phyloP scores from a whole-genome alignment of 2,888 invertebrate species.

The Teleiodes luculella region DNA sequence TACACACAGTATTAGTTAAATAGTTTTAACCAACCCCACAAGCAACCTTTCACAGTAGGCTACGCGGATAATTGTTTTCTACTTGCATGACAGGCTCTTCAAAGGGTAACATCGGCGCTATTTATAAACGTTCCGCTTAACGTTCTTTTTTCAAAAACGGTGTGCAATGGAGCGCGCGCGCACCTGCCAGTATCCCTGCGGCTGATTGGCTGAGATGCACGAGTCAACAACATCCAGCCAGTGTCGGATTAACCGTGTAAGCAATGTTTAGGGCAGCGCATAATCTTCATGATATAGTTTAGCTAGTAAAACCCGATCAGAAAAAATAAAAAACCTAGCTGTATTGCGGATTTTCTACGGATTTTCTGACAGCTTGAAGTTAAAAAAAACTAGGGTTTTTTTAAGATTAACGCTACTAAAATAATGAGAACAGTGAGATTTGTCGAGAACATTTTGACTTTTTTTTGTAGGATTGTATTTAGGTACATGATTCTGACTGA shows the following conservation, averaged over 20 bases:
- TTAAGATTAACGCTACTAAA: no score
- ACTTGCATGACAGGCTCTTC: constrained; percentile 28
- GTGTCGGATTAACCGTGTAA: background rate
- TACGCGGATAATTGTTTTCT: constrained; percentile 11
- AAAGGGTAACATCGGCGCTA: constrained; percentile 68
- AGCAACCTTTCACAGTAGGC: constrained; percentile 6
- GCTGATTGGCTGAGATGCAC: constrained; percentile 54
- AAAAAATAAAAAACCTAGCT: no score
- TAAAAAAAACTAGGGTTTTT: no score
- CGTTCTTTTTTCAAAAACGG: constrained; percentile 44
- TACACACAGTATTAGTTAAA: no score
- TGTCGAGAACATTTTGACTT: no score
- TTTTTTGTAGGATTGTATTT: no score
- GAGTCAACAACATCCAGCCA: constrained; percentile 59
- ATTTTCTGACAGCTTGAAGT: no score
- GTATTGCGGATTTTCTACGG: no score
- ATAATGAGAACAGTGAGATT: no score
- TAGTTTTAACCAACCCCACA: background rate
- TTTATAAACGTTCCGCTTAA: constrained; percentile 63
- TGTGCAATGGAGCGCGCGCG: constrained; percentile 46
- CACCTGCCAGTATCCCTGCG: constrained; percentile 52
- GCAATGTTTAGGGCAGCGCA: background rate
- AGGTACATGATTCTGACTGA: no score
- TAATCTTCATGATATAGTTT: no score
- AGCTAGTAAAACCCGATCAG: no score